Evolutionary conservation across 1,140 invertebrate genomes (phyloP), one percentile per base, ranked within the genome.

Genomic region (Monomorium pharaonis): DNA sequence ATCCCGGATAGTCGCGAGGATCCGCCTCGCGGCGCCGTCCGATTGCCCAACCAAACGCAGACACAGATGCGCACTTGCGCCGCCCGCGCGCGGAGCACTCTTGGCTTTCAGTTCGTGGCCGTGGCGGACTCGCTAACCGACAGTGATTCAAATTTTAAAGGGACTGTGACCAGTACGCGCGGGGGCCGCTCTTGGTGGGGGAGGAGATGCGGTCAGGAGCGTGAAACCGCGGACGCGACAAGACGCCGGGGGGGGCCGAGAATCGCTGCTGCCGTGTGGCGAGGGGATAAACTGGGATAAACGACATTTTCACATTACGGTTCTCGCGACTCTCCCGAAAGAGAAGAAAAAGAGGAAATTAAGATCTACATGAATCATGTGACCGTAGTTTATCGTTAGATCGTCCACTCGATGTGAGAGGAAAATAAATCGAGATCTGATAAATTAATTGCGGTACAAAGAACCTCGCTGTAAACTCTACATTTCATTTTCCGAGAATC

Each of bases 61-160:
- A 56, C 9, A 21, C 12, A 24, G 14, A 27, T 6, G 5, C 10
- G 24, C n/a, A 60, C 27, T 84, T 9, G 18, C n/a, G 0, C 12
- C 6, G 24, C 44, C 37, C 44, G 18, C 47, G 18, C 47, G 37
- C 54, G 58, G 30, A 9, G 62, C 21, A 56, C 2, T 16, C 37
- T 6, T 7, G 2, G 30, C n/a, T n/a, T n/a, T n/a, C n/a, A n/a
- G n/a, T n/a, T 30, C 7, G 1, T 21, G 0, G n/a, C 33, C 5
- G 33, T 2, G 5, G 2, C 10, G 63, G 5, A 24, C 7, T 0
- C 30, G 4, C 21, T 84, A 89, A 90, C 88, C 63, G 76, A 85
- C 86, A 47, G 47, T 60, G 16, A 84, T 90, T 90, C 83, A 90
- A 90, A 90, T 90, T 90, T 90, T 84, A 85, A 89, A 88, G 83